Percentiles rank a stretch among this genome's conserved stretches.
Evolutionary conservation across 2,888 invertebrate genomes (phyloP).

Genomic region (Phrixothrix hirtus): DNA sequence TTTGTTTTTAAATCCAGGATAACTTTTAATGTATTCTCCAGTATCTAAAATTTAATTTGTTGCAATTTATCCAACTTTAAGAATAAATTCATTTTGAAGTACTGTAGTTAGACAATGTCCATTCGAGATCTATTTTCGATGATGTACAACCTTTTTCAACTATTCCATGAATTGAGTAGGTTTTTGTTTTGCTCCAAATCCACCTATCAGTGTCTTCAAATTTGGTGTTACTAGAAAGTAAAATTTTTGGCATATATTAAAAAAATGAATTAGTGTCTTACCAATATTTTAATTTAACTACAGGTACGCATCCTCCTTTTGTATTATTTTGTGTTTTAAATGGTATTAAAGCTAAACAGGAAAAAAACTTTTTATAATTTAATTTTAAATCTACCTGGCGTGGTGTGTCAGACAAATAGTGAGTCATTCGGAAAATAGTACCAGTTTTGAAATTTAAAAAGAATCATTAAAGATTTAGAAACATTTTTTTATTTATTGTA

Average conservation of each 20-base stretch:
- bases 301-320: neutral
- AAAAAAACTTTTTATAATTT: no score
- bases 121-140: constrained; percentile 1
- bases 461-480: no score
- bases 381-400: no score
- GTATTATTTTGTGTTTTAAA: no score
- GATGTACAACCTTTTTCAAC: neutral
- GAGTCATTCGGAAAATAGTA: no score
- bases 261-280: neutral
- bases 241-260: neutral
- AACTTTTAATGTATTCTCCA: constrained; percentile 1
- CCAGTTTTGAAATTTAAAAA: no score
- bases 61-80: neutral
- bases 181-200: constrained; percentile 12
- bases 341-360: no score
- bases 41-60: neutral
- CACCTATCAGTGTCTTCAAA: constrained; percentile 11
- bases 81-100: neutral
- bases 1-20: constrained; percentile 16
- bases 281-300: neutral
- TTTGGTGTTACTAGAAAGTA: constrained; percentile 13
- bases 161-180: neutral
- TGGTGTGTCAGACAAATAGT: no score
- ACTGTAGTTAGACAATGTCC: constrained; percentile 6
- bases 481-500: no score